phyloP scores from a whole-genome alignment of 2,888 invertebrate species.

The Zygogramma bicolorata region DNA sequence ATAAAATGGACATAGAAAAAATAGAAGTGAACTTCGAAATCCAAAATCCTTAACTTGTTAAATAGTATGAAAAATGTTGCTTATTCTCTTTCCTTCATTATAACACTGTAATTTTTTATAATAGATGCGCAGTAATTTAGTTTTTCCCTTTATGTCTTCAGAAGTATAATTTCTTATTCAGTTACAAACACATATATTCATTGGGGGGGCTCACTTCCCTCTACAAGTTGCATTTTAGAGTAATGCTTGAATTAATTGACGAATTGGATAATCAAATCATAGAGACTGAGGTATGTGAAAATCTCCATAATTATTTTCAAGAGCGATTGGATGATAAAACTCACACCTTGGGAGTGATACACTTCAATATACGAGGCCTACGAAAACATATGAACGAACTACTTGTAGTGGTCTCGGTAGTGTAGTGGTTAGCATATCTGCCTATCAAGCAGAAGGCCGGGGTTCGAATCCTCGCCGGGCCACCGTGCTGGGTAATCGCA shows the following conservation, averaged over 20 bases:
- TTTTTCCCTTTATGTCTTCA: not conserved
- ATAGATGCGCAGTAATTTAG: not conserved
- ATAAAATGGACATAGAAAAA: not conserved
- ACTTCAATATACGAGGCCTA: conserved; percentile 17
- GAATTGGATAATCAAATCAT: conserved; percentile 7
- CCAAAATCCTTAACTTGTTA: not conserved
- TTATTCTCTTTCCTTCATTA: too few relatives aligned
- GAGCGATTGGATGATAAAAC: not conserved
- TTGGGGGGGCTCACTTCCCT: not conserved
- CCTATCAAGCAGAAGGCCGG: too few relatives aligned
- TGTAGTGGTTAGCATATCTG: too few relatives aligned
- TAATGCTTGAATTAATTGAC: conserved; percentile 1
- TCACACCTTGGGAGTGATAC: conserved; percentile 10
- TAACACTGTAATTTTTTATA: too few relatives aligned
- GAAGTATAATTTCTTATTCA: not conserved
- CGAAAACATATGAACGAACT: conserved; percentile 6
- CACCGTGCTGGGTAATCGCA: too few relatives aligned
- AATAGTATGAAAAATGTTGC: too few relatives aligned
- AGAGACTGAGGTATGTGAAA: not conserved
- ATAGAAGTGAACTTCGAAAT: not conserved
- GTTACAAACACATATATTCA: not conserved
- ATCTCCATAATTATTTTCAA: conserved; percentile 5
- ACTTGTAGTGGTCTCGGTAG: too few relatives aligned
- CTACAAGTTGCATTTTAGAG: not conserved
- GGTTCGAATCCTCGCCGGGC: too few relatives aligned